Conservation (phyloP, 2,113 vertebrate genomes). For the Chelonoidis abingdonii region DNA sequence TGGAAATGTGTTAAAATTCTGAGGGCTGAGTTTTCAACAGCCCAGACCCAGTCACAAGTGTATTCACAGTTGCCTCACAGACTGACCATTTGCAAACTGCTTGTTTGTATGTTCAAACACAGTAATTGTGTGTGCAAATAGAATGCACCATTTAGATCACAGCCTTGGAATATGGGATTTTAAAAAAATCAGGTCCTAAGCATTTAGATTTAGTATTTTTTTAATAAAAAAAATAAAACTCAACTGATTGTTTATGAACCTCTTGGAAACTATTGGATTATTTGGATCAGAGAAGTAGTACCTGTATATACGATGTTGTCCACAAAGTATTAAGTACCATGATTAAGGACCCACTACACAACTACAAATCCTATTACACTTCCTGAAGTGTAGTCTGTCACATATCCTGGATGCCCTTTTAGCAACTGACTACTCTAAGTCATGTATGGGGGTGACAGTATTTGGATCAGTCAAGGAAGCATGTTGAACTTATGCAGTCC, state of each 20-base stretch:
- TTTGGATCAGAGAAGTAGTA: background rate
- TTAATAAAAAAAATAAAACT: background rate
- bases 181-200: background rate
- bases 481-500: background rate
- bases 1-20: background rate
- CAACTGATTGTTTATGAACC: background rate
- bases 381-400: background rate
- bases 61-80: background rate
- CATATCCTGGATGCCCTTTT: background rate
- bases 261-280: background rate
- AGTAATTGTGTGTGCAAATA: background rate
- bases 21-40: background rate
- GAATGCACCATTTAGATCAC: background rate
- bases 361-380: background rate
- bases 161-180: background rate
- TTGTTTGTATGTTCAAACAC: background rate
- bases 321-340: too few species aligned
- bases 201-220: background rate
- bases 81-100: background rate
- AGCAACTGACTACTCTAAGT: background rate
- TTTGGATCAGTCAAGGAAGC: background rate
- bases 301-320: background rate
- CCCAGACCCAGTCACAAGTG: background rate
- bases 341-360: background rate
- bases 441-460: background rate